Evolutionary conservation across 2,797 vertebrate species (phyloP).

Genomic region (Miichthys miiuy): DNA sequence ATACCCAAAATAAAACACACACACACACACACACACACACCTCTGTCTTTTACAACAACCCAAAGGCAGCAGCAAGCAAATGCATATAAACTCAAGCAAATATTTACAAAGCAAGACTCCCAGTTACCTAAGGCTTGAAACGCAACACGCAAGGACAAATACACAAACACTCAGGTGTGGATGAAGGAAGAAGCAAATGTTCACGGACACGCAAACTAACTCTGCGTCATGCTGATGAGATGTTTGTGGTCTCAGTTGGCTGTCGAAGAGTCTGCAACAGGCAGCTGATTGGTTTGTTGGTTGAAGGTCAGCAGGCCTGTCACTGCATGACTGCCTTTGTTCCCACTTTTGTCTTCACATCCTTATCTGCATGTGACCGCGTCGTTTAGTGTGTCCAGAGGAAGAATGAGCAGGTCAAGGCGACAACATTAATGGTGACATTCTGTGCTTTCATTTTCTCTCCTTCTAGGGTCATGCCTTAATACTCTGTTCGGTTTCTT

Average conservation of each 20-base stretch:
- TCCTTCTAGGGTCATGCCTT: constrained; percentile 2
- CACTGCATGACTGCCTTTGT: not conserved
- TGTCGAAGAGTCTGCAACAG: constrained; percentile 13
- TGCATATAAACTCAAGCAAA: constrained; percentile 7
- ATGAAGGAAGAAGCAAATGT: not conserved
- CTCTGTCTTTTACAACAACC: constrained; percentile 11
- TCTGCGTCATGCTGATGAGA: not conserved
- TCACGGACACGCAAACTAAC: not conserved
- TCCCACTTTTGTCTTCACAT: not conserved
- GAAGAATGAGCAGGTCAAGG: constrained; percentile 1
- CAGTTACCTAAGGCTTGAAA: not conserved
- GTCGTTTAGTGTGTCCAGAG: not conserved
- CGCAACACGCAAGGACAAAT: not conserved
- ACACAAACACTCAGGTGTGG: not conserved
- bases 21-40: not conserved
- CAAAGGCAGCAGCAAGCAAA: not conserved
- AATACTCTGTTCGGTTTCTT: not conserved
- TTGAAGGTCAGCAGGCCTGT: constrained; percentile 2
- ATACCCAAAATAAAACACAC: constrained; percentile 26
- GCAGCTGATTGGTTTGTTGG: constrained; percentile 32
- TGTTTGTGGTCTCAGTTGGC: constrained; percentile 11
- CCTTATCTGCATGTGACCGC: not conserved
- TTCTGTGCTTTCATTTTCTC: not conserved
- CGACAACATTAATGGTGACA: not conserved
- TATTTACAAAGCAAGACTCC: constrained; percentile 21